These are phyloP conservation scores for Myotis davidii DNA, from an alignment of 2,113 vertebrate species.

Conservation along the genomic window DNA sequence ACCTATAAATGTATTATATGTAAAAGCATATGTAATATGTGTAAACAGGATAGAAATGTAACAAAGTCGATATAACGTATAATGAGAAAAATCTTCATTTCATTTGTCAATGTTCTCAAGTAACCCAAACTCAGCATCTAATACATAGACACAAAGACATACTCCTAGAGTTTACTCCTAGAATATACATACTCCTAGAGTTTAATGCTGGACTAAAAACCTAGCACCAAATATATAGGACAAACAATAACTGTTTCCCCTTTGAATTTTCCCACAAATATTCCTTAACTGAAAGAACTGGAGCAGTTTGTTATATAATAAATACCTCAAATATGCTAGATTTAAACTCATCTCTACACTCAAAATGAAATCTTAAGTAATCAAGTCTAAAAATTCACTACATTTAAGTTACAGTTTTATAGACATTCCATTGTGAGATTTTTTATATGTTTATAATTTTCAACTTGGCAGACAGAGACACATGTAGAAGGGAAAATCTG, in stretches of 20 bases:
- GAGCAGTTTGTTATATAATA: background rate
- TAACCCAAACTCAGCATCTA: background rate
- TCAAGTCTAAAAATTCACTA: slow-evolving; percentile 41
- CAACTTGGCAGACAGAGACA: background rate
- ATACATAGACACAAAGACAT: slow-evolving; percentile 11
- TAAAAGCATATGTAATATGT: background rate
- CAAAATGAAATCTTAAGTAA: slow-evolving; percentile 36
- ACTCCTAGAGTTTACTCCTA: too few relatives aligned
- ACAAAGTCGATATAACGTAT: background rate
- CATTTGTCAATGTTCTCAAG: slow-evolving; percentile 14
- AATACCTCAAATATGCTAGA: background rate
- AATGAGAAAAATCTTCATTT: slow-evolving; percentile 33
- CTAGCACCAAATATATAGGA: background rate
- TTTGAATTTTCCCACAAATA: slow-evolving; percentile 55
- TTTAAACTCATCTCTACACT: slow-evolving; percentile 25
- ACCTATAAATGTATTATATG: background rate
- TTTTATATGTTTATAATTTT: slow-evolving; percentile 10
- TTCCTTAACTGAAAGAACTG: background rate
- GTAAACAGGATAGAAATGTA: background rate
- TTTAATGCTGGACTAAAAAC: slow-evolving; percentile 29
- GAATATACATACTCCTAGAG: background rate
- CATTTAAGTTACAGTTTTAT: slow-evolving; percentile 38
- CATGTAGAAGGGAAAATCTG: background rate
- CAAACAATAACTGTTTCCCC: slow-evolving; percentile 1
- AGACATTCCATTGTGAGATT: background rate